These are phyloP conservation scores for Dendrolimus houi DNA, from an alignment of 2,888 invertebrate genomes.

Conservation along the genomic window DNA sequence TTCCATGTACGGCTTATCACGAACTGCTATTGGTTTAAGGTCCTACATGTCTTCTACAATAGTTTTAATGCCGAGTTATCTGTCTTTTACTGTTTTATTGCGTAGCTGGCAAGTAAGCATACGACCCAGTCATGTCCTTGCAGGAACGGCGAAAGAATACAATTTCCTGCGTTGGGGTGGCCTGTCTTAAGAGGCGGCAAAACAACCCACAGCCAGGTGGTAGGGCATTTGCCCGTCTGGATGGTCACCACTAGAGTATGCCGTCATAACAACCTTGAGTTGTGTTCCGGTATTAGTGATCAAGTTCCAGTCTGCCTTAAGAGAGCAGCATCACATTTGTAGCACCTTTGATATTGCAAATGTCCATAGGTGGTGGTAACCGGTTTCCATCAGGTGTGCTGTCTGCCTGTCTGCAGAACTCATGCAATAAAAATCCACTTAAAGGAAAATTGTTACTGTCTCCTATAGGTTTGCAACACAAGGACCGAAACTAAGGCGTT, in stretches of 20 bases:
- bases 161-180: too few species aligned
- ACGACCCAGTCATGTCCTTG: too few species aligned
- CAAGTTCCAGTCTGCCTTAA: neutral
- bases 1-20: slow-evolving; percentile 14
- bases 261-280: neutral
- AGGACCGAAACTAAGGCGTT: too few species aligned
- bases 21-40: slow-evolving; percentile 4
- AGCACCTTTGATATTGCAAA: neutral
- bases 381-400: neutral
- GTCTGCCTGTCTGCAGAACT: neutral
- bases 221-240: neutral
- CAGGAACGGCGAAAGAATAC: too few species aligned
- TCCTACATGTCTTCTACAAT: neutral
- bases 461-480: too few species aligned
- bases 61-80: neutral
- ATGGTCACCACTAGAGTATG: neutral
- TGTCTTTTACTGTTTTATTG: too few species aligned
- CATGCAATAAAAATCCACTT: neutral
- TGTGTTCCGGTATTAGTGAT: neutral
- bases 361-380: neutral
- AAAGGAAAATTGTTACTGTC: too few species aligned
- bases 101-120: too few species aligned
- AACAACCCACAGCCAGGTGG: too few species aligned
- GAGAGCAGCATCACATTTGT: too few species aligned
- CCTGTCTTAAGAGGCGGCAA: too few species aligned